Evolutionary conservation across 2,797 vertebrate genomes (phyloP).

Genomic region (Arremon aurantiirostris): DNA sequence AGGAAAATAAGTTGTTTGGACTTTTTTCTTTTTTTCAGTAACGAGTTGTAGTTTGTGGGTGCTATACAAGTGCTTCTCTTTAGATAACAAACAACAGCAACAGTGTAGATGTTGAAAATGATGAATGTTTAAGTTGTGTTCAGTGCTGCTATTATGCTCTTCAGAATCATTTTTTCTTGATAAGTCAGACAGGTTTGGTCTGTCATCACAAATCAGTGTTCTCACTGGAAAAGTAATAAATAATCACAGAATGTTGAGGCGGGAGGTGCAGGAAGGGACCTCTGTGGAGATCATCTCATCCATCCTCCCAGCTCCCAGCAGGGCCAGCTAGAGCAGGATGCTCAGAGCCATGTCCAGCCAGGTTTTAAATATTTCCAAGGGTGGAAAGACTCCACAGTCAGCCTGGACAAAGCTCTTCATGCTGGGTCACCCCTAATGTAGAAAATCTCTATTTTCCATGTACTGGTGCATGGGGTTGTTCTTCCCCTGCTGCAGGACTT

Average conservation of each 20-base stretch:
- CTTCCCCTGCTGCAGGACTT: not conserved
- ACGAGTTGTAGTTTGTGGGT: not conserved
- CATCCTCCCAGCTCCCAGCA: not conserved
- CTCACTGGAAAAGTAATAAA: not conserved
- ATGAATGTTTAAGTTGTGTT: not conserved
- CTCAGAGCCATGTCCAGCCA: not conserved
- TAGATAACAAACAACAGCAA: not conserved
- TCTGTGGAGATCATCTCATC: not conserved
- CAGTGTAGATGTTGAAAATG: not conserved
- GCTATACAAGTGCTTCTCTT: not conserved
- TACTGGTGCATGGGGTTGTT: rapidly evolving
- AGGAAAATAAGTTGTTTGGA: not conserved
- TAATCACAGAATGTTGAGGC: not conserved
- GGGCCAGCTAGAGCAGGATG: not conserved
- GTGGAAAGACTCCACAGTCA: not conserved
- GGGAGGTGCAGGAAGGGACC: not conserved
- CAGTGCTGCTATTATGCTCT: not conserved
- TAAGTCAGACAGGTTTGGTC: not conserved
- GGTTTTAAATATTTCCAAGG: not conserved
- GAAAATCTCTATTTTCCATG: not conserved
- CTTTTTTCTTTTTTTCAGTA: not conserved
- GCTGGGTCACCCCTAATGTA: not conserved
- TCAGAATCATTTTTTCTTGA: not conserved
- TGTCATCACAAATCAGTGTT: not conserved
- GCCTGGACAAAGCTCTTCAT: not conserved